Percentiles rank a stretch among this genome's conserved stretches.
phyloP scores from a whole-genome alignment of 2,888 invertebrate genomes.

The Hyles lineata region DNA sequence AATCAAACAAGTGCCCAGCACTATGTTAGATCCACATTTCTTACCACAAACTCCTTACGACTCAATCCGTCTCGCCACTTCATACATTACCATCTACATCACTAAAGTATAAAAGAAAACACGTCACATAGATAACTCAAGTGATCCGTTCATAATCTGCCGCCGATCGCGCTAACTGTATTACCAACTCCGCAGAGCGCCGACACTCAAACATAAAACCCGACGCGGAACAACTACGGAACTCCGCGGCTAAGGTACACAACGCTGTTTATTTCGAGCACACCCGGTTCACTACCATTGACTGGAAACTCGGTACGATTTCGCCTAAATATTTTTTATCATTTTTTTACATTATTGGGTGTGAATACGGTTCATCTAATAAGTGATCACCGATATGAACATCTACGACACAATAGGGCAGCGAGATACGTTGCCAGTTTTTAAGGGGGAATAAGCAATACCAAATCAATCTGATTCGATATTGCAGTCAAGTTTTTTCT shows the following conservation, averaged over 20 bases:
- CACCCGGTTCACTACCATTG: slow-evolving; percentile 7
- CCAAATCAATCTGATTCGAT: too few species aligned
- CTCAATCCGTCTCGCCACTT: neutral
- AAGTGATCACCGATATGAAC: too few species aligned
- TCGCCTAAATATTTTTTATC: neutral
- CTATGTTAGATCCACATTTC: too few species aligned
- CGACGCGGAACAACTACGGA: slow-evolving; percentile 14
- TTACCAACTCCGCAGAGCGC: slow-evolving; percentile 9
- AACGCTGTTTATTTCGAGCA: slow-evolving; percentile 20
- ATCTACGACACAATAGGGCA: too few species aligned
- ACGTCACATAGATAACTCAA: neutral
- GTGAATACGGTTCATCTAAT: too few species aligned
- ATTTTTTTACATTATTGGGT: too few species aligned
- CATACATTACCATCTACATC: neutral
- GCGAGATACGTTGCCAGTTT: too few species aligned
- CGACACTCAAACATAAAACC: slow-evolving; percentile 27
- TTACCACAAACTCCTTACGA: neutral
- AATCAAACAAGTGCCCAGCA: too few species aligned
- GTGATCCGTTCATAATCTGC: neutral
- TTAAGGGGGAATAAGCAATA: too few species aligned
- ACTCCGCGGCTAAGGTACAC: slow-evolving; percentile 21
- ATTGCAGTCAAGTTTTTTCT: too few species aligned
- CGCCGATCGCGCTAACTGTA: slow-evolving; percentile 5
- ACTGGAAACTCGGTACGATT: neutral
- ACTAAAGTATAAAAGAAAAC: neutral